Evolutionary conservation across 1,140 invertebrate genomes (phyloP), one percentile per base, ranked within the genome.

Genomic region (Trichomalopsis sarcophagae): DNA sequence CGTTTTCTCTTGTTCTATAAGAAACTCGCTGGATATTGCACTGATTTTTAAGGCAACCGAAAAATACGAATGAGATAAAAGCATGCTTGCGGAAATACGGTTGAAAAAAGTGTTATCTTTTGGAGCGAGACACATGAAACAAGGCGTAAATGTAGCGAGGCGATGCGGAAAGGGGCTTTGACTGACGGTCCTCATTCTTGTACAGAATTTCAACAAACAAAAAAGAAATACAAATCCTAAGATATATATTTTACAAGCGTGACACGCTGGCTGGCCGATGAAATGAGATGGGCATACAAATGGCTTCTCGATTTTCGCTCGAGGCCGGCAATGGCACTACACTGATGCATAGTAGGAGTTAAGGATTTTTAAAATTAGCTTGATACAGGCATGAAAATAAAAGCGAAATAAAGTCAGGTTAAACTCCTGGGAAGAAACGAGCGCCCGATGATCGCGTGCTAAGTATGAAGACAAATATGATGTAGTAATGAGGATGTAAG

Each of bases 221-320:
- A 74, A 74, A 27, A 77, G 62, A 66, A 85, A 88, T 90, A 88
- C 87, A 89, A 87, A 89, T 86, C 55, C 84, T 89, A 89, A 91
- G 86, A 89, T 88, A 88, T 90, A 89, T 89, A 91, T 90, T 91
- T 91, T 90, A 90, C 89, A 90, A 90, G 86, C 86, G 88, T 89
- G 88, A 89, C 82, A 50, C 87, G 87, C 89, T 85, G 87, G 85
- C 86, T 77, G 84, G 79, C 84, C 87, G 86, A 87, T 82, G 73
- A 86, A 80, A 87, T 82, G 79, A 81, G 76, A 79, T 21, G 50
- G 23, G 21, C 17, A 69, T 62, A 47, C 23, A 66, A 62, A 33
- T 23, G 44, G 81, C n/a, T 62, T 69, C 66, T 82, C 21, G 36
- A 23, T 71, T 71, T 75, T 74, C 47, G 55, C 79, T 74, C 82